Evolutionary conservation across 1,140 invertebrate genomes (phyloP).

Genomic region (Bicyclus anynana): DNA sequence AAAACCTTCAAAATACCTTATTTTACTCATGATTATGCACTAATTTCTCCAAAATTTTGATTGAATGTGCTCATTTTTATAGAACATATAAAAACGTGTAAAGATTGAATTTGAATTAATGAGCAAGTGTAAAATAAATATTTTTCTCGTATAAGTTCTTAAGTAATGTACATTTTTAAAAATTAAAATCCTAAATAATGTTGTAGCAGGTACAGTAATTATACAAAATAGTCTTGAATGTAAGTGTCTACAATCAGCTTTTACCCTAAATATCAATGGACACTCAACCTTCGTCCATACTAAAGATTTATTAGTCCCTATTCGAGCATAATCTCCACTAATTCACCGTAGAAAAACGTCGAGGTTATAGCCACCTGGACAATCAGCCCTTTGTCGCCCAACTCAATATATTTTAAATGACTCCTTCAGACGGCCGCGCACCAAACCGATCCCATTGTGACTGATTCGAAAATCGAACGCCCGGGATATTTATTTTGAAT

Average conservation of each 20-base stretch:
- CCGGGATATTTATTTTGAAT: constrained; percentile 57
- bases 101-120: no score
- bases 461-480: constrained; percentile 52
- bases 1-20: no score
- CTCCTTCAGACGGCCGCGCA: constrained; percentile 47
- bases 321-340: constrained; percentile 66
- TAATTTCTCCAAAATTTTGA: no score
- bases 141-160: no score
- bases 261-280: constrained; percentile 53
- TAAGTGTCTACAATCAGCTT: not conserved
- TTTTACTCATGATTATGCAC: no score
- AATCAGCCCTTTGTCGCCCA: constrained; percentile 54
- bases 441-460: constrained; percentile 54
- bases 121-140: no score
- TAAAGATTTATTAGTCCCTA: constrained; percentile 67
- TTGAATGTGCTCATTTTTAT: no score
- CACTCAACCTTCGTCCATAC: constrained; percentile 34
- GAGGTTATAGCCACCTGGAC: constrained; percentile 56
- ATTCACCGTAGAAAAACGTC: constrained; percentile 67
- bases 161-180: no score
- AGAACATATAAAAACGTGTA: no score
- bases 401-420: constrained; percentile 73
- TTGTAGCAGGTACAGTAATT: no score
- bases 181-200: no score
- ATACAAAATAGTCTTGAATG: no score